A percentile compares a stretch with the other conserved stretches of the same genome.
Conservation (phyloP, 1,140 invertebrate genomes). For the Rhyacophila brunnea region DNA sequence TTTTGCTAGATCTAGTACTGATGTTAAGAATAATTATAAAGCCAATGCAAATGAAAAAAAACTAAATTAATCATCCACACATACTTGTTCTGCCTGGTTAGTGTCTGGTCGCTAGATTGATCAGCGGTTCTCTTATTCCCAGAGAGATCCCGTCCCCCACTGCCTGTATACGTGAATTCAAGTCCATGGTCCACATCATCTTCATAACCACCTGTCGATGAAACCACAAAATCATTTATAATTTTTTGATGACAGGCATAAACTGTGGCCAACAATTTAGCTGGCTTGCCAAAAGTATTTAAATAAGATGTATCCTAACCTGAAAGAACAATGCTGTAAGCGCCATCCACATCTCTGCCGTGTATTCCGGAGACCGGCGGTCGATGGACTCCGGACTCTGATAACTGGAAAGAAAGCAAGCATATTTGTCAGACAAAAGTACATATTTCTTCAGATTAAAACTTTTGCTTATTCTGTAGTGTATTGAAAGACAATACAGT, state of each 20-base stretch:
- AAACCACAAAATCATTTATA: no score
- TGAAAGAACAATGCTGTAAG: slow-evolving; percentile 81
- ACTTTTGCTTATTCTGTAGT: no score
- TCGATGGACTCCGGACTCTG: slow-evolving; percentile 79
- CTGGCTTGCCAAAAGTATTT: not conserved
- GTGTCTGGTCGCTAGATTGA: slow-evolving; percentile 78
- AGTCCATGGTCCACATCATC: slow-evolving; percentile 84
- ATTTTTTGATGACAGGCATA: no score
- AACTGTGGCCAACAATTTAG: no score
- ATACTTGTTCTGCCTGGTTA: slow-evolving; percentile 78
- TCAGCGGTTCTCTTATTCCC: slow-evolving; percentile 80
- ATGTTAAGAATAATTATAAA: no score
- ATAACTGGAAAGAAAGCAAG: slow-evolving; percentile 62
- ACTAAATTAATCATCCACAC: no score
- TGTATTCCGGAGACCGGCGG: slow-evolving; percentile 85
- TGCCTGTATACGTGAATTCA: slow-evolving; percentile 82
- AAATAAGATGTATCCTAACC: slow-evolving; percentile 35
- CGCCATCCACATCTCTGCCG: slow-evolving; percentile 75
- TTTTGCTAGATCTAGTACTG: no score
- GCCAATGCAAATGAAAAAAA: no score
- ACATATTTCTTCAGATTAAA: no score
- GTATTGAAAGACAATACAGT: no score
- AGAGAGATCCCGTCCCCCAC: slow-evolving; percentile 77
- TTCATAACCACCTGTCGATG: slow-evolving; percentile 71
- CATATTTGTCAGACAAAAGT: no score